A percentile compares a stretch with the other conserved stretches of the same genome.
Evolutionary conservation across 1,140 invertebrate species (phyloP).

Genomic region (Cotesia glomerata): DNA sequence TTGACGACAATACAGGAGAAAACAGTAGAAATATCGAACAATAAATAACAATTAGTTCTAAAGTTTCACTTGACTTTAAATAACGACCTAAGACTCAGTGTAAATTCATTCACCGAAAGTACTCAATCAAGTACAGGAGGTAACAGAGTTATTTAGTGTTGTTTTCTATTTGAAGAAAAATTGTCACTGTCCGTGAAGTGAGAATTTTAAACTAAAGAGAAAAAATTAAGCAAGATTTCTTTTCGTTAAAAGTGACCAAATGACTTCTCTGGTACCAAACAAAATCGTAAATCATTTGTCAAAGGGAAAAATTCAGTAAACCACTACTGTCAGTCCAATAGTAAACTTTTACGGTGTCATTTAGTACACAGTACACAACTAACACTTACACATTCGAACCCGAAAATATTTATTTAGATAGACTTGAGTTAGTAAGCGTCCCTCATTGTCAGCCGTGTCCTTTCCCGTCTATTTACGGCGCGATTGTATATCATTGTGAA

Average conservation of each 20-base stretch:
- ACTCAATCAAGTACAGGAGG: no score
- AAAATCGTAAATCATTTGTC: slow-evolving; percentile 36
- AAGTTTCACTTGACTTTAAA: no score
- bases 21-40: no score
- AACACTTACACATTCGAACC: no score
- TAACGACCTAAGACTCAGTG: no score
- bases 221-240: slow-evolving; percentile 7
- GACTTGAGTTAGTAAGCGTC: neutral
- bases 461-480: neutral
- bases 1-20: no score
- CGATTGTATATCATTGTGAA: slow-evolving; percentile 16
- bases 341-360: slow-evolving; percentile 39
- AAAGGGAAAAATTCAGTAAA: slow-evolving; percentile 38
- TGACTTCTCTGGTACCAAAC: slow-evolving; percentile 12
- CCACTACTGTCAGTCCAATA: slow-evolving; percentile 32
- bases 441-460: slow-evolving; percentile 3
- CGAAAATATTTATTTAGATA: neutral
- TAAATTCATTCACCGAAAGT: no score
- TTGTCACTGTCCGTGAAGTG: neutral
- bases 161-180: neutral
- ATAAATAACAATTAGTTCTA: no score
- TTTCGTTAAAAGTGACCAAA: neutral
- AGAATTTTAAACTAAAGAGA: neutral
- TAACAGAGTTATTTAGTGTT: no score
- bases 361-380: no score